Evolutionary conservation across 2,888 invertebrate species (phyloP).

Genomic region (Anthophora plumipes): DNA sequence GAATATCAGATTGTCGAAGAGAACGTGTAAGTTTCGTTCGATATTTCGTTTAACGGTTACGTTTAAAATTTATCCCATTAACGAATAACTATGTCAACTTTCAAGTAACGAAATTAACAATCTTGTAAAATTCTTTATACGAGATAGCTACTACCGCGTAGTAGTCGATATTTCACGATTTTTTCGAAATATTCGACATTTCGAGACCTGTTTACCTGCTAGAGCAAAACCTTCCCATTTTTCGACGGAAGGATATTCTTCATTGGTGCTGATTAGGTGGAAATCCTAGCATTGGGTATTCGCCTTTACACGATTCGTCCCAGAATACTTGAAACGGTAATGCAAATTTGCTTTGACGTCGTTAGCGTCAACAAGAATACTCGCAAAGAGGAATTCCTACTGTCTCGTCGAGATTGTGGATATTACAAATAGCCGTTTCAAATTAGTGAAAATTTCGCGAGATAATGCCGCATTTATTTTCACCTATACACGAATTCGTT

Average conservation of each 20-base stretch:
- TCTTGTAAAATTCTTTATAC: constrained; percentile 17
- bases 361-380: constrained; percentile 35
- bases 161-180: not conserved
- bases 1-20: not conserved
- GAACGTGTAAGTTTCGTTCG: not conserved
- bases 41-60: not conserved
- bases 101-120: constrained; percentile 24
- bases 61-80: not conserved
- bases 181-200: not conserved
- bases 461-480: not conserved
- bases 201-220: not conserved
- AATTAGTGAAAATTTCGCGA: constrained; percentile 17
- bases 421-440: constrained; percentile 37
- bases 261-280: not conserved
- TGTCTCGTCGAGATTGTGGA: constrained; percentile 6
- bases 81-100: constrained; percentile 28
- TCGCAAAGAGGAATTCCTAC: not conserved
- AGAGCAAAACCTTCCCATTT: constrained; percentile 33
- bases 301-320: constrained; percentile 43
- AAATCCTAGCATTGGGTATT: constrained; percentile 9
- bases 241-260: constrained; percentile 44
- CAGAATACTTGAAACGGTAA: constrained; percentile 31
- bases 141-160: not conserved
- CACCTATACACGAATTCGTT: not conserved
- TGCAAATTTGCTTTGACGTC: constrained; percentile 48